Base-by-base conservation (phyloP, 2,888 invertebrate species). In the Tubulanus polymorphus region DNA sequence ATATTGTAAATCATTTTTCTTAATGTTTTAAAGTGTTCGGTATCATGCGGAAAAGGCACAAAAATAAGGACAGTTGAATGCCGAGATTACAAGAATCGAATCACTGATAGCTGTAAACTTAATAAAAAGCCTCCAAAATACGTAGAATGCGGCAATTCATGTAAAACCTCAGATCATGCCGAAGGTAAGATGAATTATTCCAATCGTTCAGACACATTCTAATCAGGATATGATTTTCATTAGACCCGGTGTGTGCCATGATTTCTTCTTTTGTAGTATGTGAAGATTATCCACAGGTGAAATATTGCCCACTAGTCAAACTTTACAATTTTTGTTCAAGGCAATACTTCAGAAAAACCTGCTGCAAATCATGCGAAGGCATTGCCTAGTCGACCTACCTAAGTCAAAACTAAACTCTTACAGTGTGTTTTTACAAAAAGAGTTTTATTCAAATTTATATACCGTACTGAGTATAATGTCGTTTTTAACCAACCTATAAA, bases 21-120 rank as follows among this genome's bases (percentile, higher is more conserved):
- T 2, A 12, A 25, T 52, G 18, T 35, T 25, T 58, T 62, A 8
- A 60, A 76, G 76, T 76, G 76, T 63, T 68, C 71, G 2, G 68
- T 65, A 1, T 60, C 59, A 25, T 76, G 76, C 63, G 72, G 71
- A 1, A 57, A 59, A 20, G 73, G 73, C 1, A 64, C 64, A 51
- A 72, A 72, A 59, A 59, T 63, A 50, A 62, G 76, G 8, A 65
- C 51, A 27, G 74, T 75, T 2, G 63, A 67, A 30, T 76, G 76
- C 60, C 64, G 64, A n/a, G 65, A 69, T 1, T 67, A 70, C 48
- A 61, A 59, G 27, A 68, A 69, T 1, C 57, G 68, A 46, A 59
- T 63, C 0, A 70, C 70, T 55, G 57, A 61, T 29, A 51, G 58
- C 10, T 75, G 75, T 61, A 62, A 66, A 30, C 51, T 51, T 2